Evolutionary conservation across 2,888 invertebrate genomes (phyloP), one percentile per base, ranked within the genome.

Genomic region (Prenolepis imparis): DNA sequence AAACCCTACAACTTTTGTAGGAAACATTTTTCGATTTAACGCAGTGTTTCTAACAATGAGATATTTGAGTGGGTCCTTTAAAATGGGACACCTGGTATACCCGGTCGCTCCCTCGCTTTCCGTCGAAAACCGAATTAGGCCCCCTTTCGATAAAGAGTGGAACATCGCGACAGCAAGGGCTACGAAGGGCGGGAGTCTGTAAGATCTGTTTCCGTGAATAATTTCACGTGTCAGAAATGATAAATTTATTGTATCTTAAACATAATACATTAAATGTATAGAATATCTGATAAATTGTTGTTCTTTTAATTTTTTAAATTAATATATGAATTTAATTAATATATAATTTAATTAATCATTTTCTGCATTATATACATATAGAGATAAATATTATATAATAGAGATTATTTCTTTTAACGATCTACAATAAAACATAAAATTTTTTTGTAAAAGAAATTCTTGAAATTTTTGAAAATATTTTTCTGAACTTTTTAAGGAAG

Each of bases 41-140:
- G n/a, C n/a, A n/a, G n/a, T n/a, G n/a, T n/a, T n/a, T n/a, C n/a
- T n/a, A n/a, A n/a, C n/a, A n/a, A n/a, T n/a, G n/a, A n/a, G n/a
- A n/a, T n/a, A n/a, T n/a, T n/a, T n/a, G n/a, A n/a, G n/a, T n/a
- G n/a, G n/a, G n/a, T n/a, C n/a, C n/a, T n/a, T n/a, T n/a, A n/a
- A n/a, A n/a, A n/a, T n/a, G n/a, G n/a, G n/a, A n/a, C n/a, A n/a
- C n/a, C n/a, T n/a, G n/a, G n/a, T n/a, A 52, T 66, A 83, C 72
- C 64, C 48, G 18, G 32, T 21, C 70, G 32, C 8, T 28, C 39
- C 68, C 36, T 67, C 64, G n/a, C 9, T 55, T 12, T 52, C 74
- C 70, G 44, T 68, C 59, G 83, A 83, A 84, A 84, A 84, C 82
- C 67, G 77, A 83, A 84, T 84, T 83, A 84, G 72, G 61, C 63